Evolutionary conservation across 2,888 invertebrate species (phyloP).

Genomic region (Temnothorax rugatulus): DNA sequence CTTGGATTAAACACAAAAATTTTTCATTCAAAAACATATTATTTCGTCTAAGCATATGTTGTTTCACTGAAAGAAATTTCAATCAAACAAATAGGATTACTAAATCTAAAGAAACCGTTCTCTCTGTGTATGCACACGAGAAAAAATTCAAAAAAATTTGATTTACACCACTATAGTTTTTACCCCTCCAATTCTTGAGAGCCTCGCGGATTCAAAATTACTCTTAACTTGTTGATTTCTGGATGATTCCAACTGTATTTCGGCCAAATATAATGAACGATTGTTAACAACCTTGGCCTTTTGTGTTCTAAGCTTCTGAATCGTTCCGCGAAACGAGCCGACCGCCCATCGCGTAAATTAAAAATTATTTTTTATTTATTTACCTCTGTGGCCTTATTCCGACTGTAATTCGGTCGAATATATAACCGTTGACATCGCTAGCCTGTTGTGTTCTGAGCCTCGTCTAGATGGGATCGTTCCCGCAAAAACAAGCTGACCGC

Average conservation of each 20-base stretch:
- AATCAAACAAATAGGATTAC: no score
- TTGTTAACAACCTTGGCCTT: background rate
- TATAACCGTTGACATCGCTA: background rate
- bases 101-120: no score
- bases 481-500: background rate
- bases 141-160: no score
- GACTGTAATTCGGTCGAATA: background rate
- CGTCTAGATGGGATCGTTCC: background rate
- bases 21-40: no score
- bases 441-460: background rate
- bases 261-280: background rate
- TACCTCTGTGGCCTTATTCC: background rate
- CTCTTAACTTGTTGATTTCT: constrained; percentile 20
- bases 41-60: no score
- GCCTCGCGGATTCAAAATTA: background rate
- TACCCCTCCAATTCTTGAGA: no score
- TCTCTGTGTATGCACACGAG: no score
- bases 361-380: background rate
- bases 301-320: background rate
- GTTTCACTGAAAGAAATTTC: no score
- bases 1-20: no score
- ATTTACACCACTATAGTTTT: no score
- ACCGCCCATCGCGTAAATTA: background rate
- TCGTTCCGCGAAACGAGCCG: no score
- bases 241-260: background rate